Evolutionary conservation across 1,140 invertebrate genomes (phyloP), one percentile per base, ranked within the genome.

Genomic region (Hyles vespertilio): DNA sequence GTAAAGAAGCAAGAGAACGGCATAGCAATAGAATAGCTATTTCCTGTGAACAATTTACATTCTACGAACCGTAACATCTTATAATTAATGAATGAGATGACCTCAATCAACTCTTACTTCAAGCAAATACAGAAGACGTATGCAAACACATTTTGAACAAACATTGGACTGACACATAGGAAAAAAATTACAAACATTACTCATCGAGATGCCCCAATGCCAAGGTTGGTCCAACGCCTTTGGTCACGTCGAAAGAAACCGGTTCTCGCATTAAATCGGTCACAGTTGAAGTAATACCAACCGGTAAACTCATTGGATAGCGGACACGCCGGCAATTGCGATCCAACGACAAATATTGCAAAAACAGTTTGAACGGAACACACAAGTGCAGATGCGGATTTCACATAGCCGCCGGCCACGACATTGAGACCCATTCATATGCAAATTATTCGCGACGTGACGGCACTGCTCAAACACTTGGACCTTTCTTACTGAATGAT

Each of bases 161-260:
- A 40, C 36, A 40, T 40, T 40, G 5, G 36, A 40, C 36, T 5
- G 8, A 40, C 36, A 40, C 50, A 50, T 62, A 65, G 51, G 58
- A 44, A 40, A 63, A 69, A 65, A 61, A 66, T 45, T 51, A 51
- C 12, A 33, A 51, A 65, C 56, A 65, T 80, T 79, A 80, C 72
- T 80, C 78, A 81, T 70, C 65, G 74, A 56, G 64, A 67, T 73
- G 65, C 75, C 67, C 63, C 81, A 84, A 79, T 84, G 81, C 77
- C 81, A 84, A 84, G 79, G 81, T 71, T 74, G 66, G 60, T 48
- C 47, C 48, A 56, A 10, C 58, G 59, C 40, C 34, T 54, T 54
- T 43, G 36, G 36, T 22, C 8, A 40, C 10, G 32, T 52, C 0
- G 2, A 33, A 12, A 36, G 10, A 36, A 51, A 53, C 51, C 61